Evolutionary conservation across 2,113 vertebrate species (phyloP).

Genomic region (Xiphophorus couchianus): DNA sequence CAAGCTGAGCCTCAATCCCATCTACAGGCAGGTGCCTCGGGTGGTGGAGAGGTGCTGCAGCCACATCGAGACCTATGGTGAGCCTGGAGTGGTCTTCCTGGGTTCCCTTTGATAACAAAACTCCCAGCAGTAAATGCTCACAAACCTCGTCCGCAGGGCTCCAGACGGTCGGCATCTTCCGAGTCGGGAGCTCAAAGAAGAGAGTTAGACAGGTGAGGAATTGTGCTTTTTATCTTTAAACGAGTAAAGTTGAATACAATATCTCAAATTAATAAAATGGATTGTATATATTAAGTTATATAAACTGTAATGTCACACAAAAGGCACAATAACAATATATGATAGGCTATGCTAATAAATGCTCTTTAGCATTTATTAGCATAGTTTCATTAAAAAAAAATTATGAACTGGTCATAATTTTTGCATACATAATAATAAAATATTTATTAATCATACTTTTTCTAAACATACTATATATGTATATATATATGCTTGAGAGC

Average conservation of each 20-base stretch:
- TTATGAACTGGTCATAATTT: no score
- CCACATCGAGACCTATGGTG: slow-evolving; percentile 88
- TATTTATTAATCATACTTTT: no score
- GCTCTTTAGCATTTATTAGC: no score
- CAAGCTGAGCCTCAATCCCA: slow-evolving; percentile 89
- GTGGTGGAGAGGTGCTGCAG: slow-evolving; percentile 89
- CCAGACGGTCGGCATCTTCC: slow-evolving; percentile 90
- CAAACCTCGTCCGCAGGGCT: slow-evolving; percentile 79
- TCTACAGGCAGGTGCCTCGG: slow-evolving; percentile 89
- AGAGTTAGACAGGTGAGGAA: slow-evolving; percentile 88
- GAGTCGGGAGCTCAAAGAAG: slow-evolving; percentile 88
- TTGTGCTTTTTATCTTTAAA: background rate
- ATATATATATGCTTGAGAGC: no score
- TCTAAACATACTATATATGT: no score
- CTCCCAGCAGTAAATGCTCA: background rate
- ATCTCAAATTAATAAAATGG: no score
- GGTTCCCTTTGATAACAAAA: background rate
- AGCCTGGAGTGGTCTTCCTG: slow-evolving; percentile 5
- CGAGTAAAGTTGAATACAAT: background rate
- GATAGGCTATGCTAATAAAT: no score
- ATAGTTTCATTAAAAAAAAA: no score
- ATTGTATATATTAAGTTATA: no score
- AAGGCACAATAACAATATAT: no score
- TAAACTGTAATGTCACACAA: no score
- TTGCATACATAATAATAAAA: no score